phyloP scores from a whole-genome alignment of 1,140 invertebrate genomes.

The Bursaphelenchus mucronatus region DNA sequence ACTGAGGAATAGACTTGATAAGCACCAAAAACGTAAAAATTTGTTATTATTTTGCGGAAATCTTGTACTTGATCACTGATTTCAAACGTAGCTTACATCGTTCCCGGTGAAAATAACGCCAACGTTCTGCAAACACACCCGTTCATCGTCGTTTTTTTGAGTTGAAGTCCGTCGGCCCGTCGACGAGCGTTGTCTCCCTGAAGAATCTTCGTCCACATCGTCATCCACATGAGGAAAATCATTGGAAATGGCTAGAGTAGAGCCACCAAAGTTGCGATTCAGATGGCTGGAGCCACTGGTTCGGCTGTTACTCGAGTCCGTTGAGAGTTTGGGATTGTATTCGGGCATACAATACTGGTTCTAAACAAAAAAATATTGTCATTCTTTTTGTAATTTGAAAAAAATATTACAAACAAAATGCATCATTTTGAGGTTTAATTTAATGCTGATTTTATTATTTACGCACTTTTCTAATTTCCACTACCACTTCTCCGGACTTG shows the following conservation, averaged over 20 bases:
- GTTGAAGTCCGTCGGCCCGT: constrained; percentile 10
- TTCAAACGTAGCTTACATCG: constrained; percentile 49
- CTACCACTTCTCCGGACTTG: constrained; percentile 49
- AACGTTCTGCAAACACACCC: constrained; percentile 36
- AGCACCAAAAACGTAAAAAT: too few species aligned
- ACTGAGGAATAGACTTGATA: too few species aligned
- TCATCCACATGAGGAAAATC: constrained; percentile 12
- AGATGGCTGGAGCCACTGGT: too few species aligned
- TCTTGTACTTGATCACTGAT: background rate
- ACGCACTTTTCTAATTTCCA: constrained; percentile 45
- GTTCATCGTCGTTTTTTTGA: constrained; percentile 7
- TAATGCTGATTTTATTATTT: background rate
- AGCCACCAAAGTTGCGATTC: background rate
- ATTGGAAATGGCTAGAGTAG: constrained; percentile 24
- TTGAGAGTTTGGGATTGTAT: constrained; percentile 1
- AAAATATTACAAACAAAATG: too few species aligned
- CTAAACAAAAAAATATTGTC: constrained; percentile 29
- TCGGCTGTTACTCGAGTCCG: constrained; percentile 5
- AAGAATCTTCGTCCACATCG: constrained; percentile 12
- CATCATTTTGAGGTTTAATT: background rate
- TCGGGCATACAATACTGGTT: constrained; percentile 40
- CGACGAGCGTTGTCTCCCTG: background rate
- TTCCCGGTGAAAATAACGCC: constrained; percentile 46
- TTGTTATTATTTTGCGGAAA: too few species aligned
- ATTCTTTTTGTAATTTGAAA: background rate